phyloP scores from a whole-genome alignment of 2,797 vertebrate species.

The Urosaurus nigricauda region DNA sequence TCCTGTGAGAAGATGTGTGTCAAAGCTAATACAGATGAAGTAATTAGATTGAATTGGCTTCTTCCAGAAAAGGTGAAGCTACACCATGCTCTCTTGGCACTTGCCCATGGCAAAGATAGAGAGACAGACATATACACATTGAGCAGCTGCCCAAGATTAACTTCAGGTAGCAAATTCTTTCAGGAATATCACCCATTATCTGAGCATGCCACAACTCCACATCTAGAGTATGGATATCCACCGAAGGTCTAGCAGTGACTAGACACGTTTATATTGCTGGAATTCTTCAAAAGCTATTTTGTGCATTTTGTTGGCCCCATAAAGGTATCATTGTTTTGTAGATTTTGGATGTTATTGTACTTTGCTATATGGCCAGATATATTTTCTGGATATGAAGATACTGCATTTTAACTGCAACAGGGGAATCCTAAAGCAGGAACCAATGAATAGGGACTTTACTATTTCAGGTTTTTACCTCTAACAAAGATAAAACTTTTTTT shows the following conservation, averaged over 20 bases:
- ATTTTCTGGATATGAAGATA: no score
- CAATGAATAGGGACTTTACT: no score
- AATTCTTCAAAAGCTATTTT: background rate
- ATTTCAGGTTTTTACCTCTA: no score
- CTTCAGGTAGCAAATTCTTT: slow-evolving; percentile 1
- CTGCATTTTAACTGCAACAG: no score
- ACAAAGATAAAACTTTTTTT: no score
- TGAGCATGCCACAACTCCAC: background rate
- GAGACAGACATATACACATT: no score
- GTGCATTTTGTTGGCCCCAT: no score
- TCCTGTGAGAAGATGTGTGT: slow-evolving; percentile 10
- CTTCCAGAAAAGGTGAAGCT: background rate
- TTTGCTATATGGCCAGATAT: no score
- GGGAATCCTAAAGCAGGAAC: no score
- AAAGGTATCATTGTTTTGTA: no score
- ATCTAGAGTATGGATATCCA: background rate
- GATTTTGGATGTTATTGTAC: no score
- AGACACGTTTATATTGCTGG: background rate
- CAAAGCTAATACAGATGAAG: slow-evolving; percentile 23
- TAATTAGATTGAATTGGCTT: slow-evolving; percentile 7
- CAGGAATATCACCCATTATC: background rate
- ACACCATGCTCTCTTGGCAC: background rate
- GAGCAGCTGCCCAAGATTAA: slow-evolving; percentile 10
- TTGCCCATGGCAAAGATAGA: background rate
- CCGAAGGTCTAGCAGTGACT: background rate